Base-by-base conservation (phyloP, 2,888 invertebrate species). In the Pristionchus entomophagus region DNA sequence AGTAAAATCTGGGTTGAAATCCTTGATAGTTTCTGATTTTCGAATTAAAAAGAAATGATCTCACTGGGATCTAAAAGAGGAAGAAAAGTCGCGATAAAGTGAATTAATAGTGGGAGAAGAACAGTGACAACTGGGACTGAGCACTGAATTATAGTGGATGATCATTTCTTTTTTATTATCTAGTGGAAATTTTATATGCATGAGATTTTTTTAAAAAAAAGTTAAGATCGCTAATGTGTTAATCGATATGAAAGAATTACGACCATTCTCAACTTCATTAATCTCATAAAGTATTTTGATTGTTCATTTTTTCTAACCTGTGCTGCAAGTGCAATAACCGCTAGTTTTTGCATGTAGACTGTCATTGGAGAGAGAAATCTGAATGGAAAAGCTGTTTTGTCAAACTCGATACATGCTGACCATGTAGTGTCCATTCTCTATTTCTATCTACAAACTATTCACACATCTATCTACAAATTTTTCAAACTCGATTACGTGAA, bases 361-460 rank as follows among this genome's bases (percentile, higher is more conserved):
- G 78, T 78, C 4, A 51, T 32, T 4, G 78, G 51, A 32, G 49
- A 49, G 14, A 78, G 51, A 51, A 51, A 78, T 51, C 78, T 78
- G 19, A 56, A 56, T 22, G 56, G 19, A 56, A 56, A n/a, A n/a
- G 17, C 17, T 56, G 56, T 56, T 5, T 56, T n/a, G 19, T 56
- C 22, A 22, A 5, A 56, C 5, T 22, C 5, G 22, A 56, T 56
- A n/a, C 8, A n/a, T n/a, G n/a, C n/a, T n/a, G n/a, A n/a, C n/a
- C n/a, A n/a, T n/a, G n/a, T 19, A 17, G 53, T 12, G 53, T 17
- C 12, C 19, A 53, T 17, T 17, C n/a, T n/a, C n/a, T n/a, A n/a
- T n/a, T n/a, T n/a, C n/a, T n/a, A n/a, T n/a, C n/a, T n/a, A n/a
- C n/a, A n/a, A n/a, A n/a, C n/a, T n/a, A n/a, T n/a, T n/a, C n/a